Percentiles rank a stretch among this genome's conserved stretches.
Conservation (phyloP, 92 coral and sea anemone species). For the Epizoanthus scotinus region DNA sequence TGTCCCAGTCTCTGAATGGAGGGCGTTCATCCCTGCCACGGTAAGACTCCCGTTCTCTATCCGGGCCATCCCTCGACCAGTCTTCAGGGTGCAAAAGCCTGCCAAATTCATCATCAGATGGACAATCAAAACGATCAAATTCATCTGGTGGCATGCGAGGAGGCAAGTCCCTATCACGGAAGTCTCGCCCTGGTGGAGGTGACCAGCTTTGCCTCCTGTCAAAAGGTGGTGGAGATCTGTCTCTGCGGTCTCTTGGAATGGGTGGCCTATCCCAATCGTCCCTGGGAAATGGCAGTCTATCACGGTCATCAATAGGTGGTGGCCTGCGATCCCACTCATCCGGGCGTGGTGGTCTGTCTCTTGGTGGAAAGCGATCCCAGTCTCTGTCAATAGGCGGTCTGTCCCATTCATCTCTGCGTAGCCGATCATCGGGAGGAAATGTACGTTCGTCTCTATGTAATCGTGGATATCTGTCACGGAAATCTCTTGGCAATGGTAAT, state of each 20-base stretch:
- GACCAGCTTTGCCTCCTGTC: constrained; percentile 31
- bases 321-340: constrained; percentile 44
- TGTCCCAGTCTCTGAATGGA: constrained; percentile 63
- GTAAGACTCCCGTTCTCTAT: constrained; percentile 43
- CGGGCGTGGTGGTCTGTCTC: constrained; percentile 49
- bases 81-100: constrained; percentile 44
- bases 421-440: constrained; percentile 23
- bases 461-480: constrained; percentile 33
- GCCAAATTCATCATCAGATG: constrained; percentile 58
- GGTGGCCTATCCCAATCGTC: constrained; percentile 59
- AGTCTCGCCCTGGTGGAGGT: constrained; percentile 22
- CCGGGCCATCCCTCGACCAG: constrained; percentile 62
- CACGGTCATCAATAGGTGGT: constrained; percentile 28
- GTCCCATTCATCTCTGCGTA: constrained; percentile 35
- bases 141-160: constrained; percentile 53
- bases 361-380: constrained; percentile 33
- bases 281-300: constrained; percentile 56
- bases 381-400: constrained; percentile 34
- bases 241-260: constrained; percentile 56
- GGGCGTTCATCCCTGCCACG: constrained; percentile 17
- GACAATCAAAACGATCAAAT: constrained; percentile 66
- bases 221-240: constrained; percentile 56
- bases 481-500: constrained; percentile 22
- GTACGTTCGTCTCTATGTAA: constrained; percentile 35
- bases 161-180: constrained; percentile 20